Percentiles rank a stretch among this genome's conserved stretches.
phyloP scores from a whole-genome alignment of 2,113 vertebrate species.

The Microtus montanus region DNA sequence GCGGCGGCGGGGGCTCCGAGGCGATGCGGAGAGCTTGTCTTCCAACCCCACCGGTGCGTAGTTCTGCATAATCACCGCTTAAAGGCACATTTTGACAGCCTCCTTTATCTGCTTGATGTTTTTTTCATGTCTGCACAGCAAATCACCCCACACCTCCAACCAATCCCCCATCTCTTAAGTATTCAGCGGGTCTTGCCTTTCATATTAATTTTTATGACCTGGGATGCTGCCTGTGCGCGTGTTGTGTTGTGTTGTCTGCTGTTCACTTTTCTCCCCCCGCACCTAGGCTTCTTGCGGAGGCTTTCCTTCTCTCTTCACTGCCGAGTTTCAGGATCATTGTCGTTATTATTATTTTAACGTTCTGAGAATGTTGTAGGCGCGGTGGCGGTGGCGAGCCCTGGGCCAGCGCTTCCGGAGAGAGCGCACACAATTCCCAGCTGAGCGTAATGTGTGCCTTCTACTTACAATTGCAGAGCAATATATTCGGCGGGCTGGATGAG shows the following conservation, averaged over 20 bases:
- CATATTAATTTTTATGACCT: slow-evolving; percentile 98
- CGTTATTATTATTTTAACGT: slow-evolving; percentile 86
- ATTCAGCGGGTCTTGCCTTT: slow-evolving; percentile 91
- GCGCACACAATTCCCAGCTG: slow-evolving; percentile 92
- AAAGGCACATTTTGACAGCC: slow-evolving; percentile 91
- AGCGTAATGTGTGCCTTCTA: slow-evolving; percentile 99
- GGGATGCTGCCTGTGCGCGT: slow-evolving; percentile 91
- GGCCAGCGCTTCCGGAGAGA: slow-evolving; percentile 76
- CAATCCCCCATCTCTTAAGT: slow-evolving; percentile 86
- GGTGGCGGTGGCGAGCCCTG: neutral
- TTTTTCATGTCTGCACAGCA: slow-evolving; percentile 90
- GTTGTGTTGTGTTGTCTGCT: slow-evolving; percentile 68
- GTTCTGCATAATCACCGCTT: slow-evolving; percentile 93
- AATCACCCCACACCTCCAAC: slow-evolving; percentile 93
- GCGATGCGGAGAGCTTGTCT: slow-evolving; percentile 97
- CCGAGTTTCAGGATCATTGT: slow-evolving; percentile 79
- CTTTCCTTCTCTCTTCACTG: slow-evolving; percentile 15
- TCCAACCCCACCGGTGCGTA: slow-evolving; percentile 98
- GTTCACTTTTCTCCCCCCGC: slow-evolving; percentile 61
- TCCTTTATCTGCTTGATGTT: slow-evolving; percentile 92
- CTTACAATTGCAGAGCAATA: slow-evolving; percentile 99
- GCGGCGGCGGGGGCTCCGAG: slow-evolving; percentile 88
- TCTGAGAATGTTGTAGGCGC: slow-evolving; percentile 91
- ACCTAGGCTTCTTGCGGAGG: slow-evolving; percentile 14
- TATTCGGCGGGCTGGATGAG: slow-evolving; percentile 99